Evolutionary conservation across 2,888 invertebrate species (phyloP).

Genomic region (Harpalus rufipes): DNA sequence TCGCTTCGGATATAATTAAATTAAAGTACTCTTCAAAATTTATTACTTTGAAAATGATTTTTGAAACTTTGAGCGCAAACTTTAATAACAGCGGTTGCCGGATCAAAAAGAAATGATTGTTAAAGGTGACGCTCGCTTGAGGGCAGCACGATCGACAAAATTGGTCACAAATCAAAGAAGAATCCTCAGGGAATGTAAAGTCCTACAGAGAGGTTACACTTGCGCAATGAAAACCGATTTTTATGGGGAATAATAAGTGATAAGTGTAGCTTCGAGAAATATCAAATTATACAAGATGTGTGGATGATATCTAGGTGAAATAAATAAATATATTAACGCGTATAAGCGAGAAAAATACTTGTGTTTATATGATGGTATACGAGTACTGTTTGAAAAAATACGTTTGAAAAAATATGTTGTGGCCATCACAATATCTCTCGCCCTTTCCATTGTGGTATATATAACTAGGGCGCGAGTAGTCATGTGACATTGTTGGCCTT

Average conservation of each 20-base stretch:
- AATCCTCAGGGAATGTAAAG: neutral
- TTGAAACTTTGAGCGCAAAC: constrained; percentile 6
- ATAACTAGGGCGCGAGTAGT: too few species aligned
- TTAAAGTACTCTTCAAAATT: constrained; percentile 27
- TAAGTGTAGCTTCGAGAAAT: constrained; percentile 5
- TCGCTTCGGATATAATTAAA: constrained; percentile 19
- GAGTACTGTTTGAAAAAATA: too few species aligned
- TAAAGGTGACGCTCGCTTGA: neutral
- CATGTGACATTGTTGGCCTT: too few species aligned
- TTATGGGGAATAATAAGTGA: neutral
- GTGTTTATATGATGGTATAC: too few species aligned
- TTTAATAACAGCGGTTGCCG: constrained; percentile 13
- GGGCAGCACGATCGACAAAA: constrained; percentile 24
- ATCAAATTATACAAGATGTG: neutral
- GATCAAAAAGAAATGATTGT: neutral
- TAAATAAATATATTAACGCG: neutral
- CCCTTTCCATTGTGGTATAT: too few species aligned
- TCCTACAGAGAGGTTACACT: neutral
- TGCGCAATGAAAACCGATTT: neutral
- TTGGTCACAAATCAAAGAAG: constrained; percentile 41
- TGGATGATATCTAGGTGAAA: neutral
- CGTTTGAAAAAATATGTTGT: too few species aligned
- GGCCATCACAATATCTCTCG: too few species aligned
- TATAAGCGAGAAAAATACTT: neutral
- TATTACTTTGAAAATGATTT: constrained; percentile 19